These are phyloP conservation scores for Ctenochaetus hawaiiensis DNA, from an alignment of 2,797 vertebrate species.

Conservation along the genomic window DNA sequence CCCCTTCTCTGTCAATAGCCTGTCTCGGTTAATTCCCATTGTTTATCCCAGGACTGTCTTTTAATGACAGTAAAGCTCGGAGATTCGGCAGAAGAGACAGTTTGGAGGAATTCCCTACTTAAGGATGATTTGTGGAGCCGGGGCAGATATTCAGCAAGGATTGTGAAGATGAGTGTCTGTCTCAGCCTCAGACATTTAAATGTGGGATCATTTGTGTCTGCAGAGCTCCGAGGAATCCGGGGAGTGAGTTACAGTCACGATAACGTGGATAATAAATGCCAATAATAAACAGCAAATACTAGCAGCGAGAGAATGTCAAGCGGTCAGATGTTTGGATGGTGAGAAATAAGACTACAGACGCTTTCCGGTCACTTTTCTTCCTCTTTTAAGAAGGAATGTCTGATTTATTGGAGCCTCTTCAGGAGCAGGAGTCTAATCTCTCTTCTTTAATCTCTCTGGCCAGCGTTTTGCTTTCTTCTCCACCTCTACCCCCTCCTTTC, in stretches of 20 bases:
- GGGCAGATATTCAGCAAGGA: constrained; percentile 44
- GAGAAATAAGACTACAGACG: constrained; percentile 44
- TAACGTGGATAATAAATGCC: constrained; percentile 65
- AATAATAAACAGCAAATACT: constrained; percentile 49
- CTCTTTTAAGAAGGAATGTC: constrained; percentile 65
- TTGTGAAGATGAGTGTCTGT: constrained; percentile 31
- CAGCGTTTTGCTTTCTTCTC: constrained; percentile 79
- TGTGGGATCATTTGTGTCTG: constrained; percentile 52
- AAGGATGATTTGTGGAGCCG: constrained; percentile 54
- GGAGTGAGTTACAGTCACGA: constrained; percentile 66
- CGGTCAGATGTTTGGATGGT: constrained; percentile 26
- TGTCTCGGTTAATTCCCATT: constrained; percentile 52
- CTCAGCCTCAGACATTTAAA: constrained; percentile 41
- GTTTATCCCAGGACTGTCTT: constrained; percentile 52
- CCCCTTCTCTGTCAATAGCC: constrained; percentile 42
- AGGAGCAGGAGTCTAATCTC: constrained; percentile 79
- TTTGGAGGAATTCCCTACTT: constrained; percentile 48
- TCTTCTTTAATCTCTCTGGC: constrained; percentile 80
- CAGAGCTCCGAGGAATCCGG: constrained; percentile 58
- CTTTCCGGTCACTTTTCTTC: constrained; percentile 53
- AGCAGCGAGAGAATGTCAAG: constrained; percentile 50
- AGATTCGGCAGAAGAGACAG: constrained; percentile 33
- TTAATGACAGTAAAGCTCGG: constrained; percentile 37
- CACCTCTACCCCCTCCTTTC: constrained; percentile 72
- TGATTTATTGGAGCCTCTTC: constrained; percentile 80